Evolutionary conservation across 2,888 invertebrate species (phyloP), one percentile per base, ranked within the genome.

Genomic region (Choristoneura rosaceana): DNA sequence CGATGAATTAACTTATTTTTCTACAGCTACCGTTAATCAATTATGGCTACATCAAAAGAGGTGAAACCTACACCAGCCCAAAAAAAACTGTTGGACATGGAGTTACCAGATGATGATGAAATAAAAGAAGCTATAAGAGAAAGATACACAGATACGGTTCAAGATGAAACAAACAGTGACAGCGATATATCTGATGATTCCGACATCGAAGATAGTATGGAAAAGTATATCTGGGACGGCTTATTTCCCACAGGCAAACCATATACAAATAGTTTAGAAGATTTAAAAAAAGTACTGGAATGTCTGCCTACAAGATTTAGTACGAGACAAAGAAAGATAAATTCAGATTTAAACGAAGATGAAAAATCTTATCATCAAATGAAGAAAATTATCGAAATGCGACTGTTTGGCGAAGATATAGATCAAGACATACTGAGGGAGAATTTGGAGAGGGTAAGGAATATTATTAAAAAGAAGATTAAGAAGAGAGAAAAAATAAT

Each of bases 101-200:
- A 43, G 2, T 15, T 66, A 45, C 71, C 71, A 66, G 10, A 14
- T 3, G 71, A 71, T 8, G 45, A 71, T 10, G 66, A 71, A 15
- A 61, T 66, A 55, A 45, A 38, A 55, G 52, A 61, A 62, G 9
- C 10, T 9, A 4, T 66, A 12, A n/a, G 17, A 61, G 10, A 61
- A 41, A 60, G 15, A 71, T 0, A 70, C 25, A 33, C 10, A 43
- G 15, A 4, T 4, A 60, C 2, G 25, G 15, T 15, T 43, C 41
- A 9, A 4, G 15, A 12, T n/a, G 45, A 43, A 14, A 33, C 17
- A 10, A n/a, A 41, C 10, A 43, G 14, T 17, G 65, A 55, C 25
- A 17, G 45, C n/a, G 50, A 58, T 25, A 7, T 38, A 25, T 70
- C 65, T 2, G 50, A 52, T 4, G 61, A 62, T 14, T 61, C 71